phyloP scores from a whole-genome alignment of 2,113 vertebrate genomes.

The Chaetodon auriga region DNA sequence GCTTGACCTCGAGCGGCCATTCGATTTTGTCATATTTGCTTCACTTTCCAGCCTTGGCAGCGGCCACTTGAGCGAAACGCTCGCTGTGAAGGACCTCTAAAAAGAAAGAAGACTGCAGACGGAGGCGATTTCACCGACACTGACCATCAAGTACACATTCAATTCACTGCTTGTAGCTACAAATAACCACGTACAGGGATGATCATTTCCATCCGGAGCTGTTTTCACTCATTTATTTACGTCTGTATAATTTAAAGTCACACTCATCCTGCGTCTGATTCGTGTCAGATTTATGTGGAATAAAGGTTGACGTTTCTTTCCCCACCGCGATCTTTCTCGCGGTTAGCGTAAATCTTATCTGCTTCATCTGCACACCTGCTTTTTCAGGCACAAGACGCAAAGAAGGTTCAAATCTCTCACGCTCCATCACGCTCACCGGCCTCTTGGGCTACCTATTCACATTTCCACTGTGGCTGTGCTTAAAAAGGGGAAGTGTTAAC shows the following conservation, averaged over 20 bases:
- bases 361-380: not conserved
- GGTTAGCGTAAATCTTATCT: not conserved
- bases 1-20: too few relatives aligned
- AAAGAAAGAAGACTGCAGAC: not conserved
- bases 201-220: too few relatives aligned
- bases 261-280: too few relatives aligned
- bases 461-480: not conserved
- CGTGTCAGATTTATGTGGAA: not conserved
- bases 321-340: too few relatives aligned
- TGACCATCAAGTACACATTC: not conserved
- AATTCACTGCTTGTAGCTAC: not conserved
- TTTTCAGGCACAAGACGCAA: not conserved
- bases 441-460: not conserved
- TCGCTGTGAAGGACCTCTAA: not conserved
- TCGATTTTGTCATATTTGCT: too few relatives aligned
- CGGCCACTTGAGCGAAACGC: not conserved
- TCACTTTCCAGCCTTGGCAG: too few relatives aligned
- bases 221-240: not conserved
- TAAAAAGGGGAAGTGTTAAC: constrained; percentile 25
- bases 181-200: not conserved
- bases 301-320: not conserved
- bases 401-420: not conserved
- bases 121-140: constrained; percentile 3
- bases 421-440: not conserved
- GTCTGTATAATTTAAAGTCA: too few relatives aligned